Percentiles rank a stretch among this genome's conserved stretches.
Evolutionary conservation across 2,797 vertebrate genomes (phyloP).

Genomic region (Neoniphon sammara): DNA sequence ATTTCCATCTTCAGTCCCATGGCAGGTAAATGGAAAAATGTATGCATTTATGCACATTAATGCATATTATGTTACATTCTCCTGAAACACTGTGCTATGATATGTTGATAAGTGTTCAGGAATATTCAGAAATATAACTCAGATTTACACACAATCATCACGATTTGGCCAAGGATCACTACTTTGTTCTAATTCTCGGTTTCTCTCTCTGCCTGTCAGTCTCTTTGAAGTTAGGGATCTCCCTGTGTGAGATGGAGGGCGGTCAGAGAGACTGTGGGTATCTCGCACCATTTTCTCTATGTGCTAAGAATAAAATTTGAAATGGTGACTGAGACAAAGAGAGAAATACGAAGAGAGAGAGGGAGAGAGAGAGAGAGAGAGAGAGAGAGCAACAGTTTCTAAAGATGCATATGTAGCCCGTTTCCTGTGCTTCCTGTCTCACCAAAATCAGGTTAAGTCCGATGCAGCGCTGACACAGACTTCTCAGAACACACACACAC

Average conservation of each 20-base stretch:
- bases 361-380: neutral
- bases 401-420: conserved; percentile 10
- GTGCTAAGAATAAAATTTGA: too few species aligned
- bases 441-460: conserved; percentile 28
- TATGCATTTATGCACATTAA: too few species aligned
- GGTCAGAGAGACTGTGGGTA: neutral
- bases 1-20: too few species aligned
- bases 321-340: too few species aligned
- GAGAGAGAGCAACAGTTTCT: neutral
- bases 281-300: too few species aligned
- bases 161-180: too few species aligned
- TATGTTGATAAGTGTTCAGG: neutral
- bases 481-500: neutral
- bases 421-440: conserved; percentile 22
- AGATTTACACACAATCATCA: neutral
- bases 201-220: neutral
- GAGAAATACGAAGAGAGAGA: neutral
- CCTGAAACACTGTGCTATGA: too few species aligned
- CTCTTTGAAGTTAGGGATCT: neutral
- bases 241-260: neutral
- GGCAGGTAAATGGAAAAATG: too few species aligned
- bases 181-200: neutral
- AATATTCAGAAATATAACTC: too few species aligned
- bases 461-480: conserved; percentile 5
- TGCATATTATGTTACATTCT: too few species aligned